These are phyloP conservation scores for Neodiprion pinetum DNA, from an alignment of 1,140 invertebrate species.

Conservation along the genomic window DNA sequence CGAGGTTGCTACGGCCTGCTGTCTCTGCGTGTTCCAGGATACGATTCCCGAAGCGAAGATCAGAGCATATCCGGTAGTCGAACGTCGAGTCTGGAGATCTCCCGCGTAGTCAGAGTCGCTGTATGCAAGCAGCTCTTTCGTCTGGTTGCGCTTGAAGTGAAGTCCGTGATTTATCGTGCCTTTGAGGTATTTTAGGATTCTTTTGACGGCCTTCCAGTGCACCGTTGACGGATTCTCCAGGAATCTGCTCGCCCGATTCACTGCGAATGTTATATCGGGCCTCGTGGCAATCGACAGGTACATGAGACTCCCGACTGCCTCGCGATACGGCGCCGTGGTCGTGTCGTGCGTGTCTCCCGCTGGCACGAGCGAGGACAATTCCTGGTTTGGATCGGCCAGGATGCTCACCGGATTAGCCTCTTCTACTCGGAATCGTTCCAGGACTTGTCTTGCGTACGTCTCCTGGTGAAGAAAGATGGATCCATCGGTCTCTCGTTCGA, in stretches of 20 bases:
- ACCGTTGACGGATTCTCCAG: slow-evolving; percentile 18
- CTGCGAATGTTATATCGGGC: not conserved
- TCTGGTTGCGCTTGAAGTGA: not conserved
- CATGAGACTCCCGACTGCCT: slow-evolving; percentile 55
- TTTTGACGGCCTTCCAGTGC: slow-evolving; percentile 36
- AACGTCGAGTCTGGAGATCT: slow-evolving; percentile 19
- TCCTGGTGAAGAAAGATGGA: slow-evolving; percentile 31
- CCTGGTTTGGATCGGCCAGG: slow-evolving; percentile 32
- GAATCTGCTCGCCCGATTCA: not conserved
- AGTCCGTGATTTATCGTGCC: slow-evolving; percentile 23
- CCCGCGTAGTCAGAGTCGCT: slow-evolving; percentile 23
- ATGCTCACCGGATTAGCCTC: slow-evolving; percentile 30
- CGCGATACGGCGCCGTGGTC: slow-evolving; percentile 37
- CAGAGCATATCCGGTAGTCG: slow-evolving; percentile 23
- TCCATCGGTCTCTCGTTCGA: slow-evolving; percentile 16
- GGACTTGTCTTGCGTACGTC: slow-evolving; percentile 26
- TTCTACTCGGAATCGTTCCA: slow-evolving; percentile 35
- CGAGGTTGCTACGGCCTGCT: slow-evolving; percentile 18
- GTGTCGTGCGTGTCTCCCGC: slow-evolving; percentile 15
- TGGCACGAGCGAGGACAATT: slow-evolving; percentile 24
- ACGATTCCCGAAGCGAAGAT: slow-evolving; percentile 17
- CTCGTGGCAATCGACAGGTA: slow-evolving; percentile 52
- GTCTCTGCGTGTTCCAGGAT: slow-evolving; percentile 22
- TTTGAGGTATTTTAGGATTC: slow-evolving; percentile 39
- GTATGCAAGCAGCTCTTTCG: not conserved